Evolutionary conservation across 2,888 invertebrate species (phyloP).

Genomic region (Tipula confusa): DNA sequence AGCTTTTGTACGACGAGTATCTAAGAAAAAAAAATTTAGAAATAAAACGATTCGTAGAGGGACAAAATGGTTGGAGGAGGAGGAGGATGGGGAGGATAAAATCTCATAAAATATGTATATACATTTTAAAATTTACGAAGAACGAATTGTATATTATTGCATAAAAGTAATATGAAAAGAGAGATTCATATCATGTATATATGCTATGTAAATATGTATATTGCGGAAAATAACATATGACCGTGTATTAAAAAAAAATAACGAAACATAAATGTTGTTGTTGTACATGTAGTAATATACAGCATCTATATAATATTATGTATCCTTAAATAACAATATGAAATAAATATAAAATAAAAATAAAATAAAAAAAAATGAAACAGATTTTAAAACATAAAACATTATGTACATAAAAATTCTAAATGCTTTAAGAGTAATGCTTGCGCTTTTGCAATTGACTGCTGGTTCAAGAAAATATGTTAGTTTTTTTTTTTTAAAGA

Average conservation of each 20-base stretch:
- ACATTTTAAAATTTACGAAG: constrained; percentile 1
- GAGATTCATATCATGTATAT: constrained; percentile 20
- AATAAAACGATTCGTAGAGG: background rate
- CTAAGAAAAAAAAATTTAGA: background rate
- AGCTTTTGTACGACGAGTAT: too few species aligned
- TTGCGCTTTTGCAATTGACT: constrained; percentile 8
- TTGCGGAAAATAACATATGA: background rate
- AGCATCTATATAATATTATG: background rate
- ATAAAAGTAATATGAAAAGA: background rate
- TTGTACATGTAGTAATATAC: background rate
- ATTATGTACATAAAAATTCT: background rate
- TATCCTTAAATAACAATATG: background rate
- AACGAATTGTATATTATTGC: background rate
- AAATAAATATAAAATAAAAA: background rate
- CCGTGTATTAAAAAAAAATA: constrained; percentile 14
- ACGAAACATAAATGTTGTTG: background rate
- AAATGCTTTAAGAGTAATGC: background rate
- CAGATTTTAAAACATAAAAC: background rate
- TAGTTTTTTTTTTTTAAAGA: background rate
- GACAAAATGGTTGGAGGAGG: background rate
- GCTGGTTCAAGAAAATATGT: background rate
- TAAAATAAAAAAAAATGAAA: too few species aligned
- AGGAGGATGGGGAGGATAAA: background rate
- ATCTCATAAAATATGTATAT: background rate
- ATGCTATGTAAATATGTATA: background rate